Evolutionary conservation across 1,140 invertebrate species (phyloP).

Genomic region (Nomia melanderi): DNA sequence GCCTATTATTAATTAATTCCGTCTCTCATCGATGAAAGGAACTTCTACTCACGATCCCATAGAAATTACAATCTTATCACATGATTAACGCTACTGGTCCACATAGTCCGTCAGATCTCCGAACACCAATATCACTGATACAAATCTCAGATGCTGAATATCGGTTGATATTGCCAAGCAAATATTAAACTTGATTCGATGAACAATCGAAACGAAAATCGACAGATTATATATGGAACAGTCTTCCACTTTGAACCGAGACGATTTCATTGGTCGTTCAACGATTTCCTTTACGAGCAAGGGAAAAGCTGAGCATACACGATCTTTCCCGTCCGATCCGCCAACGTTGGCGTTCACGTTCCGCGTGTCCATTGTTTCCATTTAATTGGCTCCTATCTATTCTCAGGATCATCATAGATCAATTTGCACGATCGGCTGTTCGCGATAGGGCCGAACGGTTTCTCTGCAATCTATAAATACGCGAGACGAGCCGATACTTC

Average conservation of each 20-base stretch:
- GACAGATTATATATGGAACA: background rate
- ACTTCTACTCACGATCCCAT: no score
- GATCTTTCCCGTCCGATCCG: slow-evolving; percentile 12
- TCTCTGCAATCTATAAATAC: slow-evolving; percentile 57
- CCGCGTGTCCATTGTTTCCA: slow-evolving; percentile 32
- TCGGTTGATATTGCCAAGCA: background rate
- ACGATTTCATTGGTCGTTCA: background rate
- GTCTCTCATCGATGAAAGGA: no score
- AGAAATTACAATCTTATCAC: no score
- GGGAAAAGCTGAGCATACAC: background rate
- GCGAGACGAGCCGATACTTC: slow-evolving; percentile 37
- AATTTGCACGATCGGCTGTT: slow-evolving; percentile 48
- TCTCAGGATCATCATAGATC: slow-evolving; percentile 48
- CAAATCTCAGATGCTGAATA: background rate
- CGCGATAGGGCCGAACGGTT: slow-evolving; percentile 17
- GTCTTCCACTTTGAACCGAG: background rate
- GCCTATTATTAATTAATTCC: no score
- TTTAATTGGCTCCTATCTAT: slow-evolving; percentile 51
- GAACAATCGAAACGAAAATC: background rate
- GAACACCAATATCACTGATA: no score
- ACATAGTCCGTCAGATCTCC: no score
- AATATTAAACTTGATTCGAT: background rate
- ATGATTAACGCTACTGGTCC: no score
- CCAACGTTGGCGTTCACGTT: background rate
- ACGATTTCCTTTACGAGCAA: background rate